These are phyloP conservation scores for Beris chalybata DNA, from an alignment of 2,888 invertebrate species.

Conservation along the genomic window DNA sequence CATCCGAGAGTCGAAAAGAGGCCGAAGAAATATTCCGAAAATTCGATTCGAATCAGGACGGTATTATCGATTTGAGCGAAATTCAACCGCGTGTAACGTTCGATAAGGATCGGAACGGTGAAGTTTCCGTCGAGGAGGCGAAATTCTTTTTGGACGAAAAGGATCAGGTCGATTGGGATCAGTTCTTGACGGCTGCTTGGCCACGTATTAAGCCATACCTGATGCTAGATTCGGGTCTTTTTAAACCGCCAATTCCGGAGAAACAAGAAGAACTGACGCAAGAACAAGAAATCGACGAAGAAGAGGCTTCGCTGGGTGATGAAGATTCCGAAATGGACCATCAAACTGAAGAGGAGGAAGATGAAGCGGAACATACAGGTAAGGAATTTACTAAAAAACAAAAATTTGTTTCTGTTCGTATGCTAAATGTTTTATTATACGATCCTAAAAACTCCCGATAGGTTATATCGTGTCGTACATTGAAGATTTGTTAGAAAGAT, in stretches of 20 bases:
- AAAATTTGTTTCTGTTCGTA: no score
- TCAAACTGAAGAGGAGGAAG: constrained; percentile 6
- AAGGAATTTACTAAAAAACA: not conserved
- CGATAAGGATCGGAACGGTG: constrained; percentile 88
- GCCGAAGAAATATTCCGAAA: constrained; percentile 73
- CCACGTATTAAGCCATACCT: constrained; percentile 75
- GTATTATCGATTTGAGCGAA: constrained; percentile 69
- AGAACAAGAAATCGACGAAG: constrained; percentile 44
- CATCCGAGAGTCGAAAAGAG: constrained; percentile 62
- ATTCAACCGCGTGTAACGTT: constrained; percentile 73
- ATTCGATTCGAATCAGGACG: constrained; percentile 81
- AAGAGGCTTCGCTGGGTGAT: constrained; percentile 38
- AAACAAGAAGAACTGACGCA: constrained; percentile 49
- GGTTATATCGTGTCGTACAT: no score
- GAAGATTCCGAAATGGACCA: constrained; percentile 36
- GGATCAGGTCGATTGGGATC: constrained; percentile 67
- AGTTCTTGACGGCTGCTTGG: constrained; percentile 74
- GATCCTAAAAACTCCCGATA: no score
- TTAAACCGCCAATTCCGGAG: constrained; percentile 60
- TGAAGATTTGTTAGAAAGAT: no score
- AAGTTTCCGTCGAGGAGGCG: constrained; percentile 85
- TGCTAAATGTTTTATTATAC: no score
- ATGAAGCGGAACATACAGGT: not conserved
- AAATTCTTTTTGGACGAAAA: constrained; percentile 71
- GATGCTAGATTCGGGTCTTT: constrained; percentile 74